Conservation (phyloP, 1,140 invertebrate genomes). For the Notospermus geniculatus region DNA sequence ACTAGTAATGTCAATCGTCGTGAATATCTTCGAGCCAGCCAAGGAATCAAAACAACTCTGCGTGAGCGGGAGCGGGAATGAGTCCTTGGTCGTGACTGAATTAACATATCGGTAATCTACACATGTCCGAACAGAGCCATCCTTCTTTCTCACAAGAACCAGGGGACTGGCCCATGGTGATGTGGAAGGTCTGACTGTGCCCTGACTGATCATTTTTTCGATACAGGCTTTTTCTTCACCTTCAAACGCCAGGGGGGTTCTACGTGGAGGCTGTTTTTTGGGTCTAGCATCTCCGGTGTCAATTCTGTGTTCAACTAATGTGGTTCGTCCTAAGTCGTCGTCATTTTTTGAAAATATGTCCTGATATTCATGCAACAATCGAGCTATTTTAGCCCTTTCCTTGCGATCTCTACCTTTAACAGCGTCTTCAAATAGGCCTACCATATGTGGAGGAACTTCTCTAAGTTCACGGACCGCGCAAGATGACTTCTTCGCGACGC, state of each 20-base stretch:
- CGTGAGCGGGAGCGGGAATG: slow-evolving; percentile 58
- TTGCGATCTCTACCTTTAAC: no score
- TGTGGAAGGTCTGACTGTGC: slow-evolving; percentile 12
- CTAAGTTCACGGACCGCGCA: no score
- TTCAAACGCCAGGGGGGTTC: neutral
- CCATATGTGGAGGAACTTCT: no score
- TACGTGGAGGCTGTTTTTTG: slow-evolving; percentile 8
- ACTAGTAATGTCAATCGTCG: slow-evolving; percentile 47
- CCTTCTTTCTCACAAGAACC: slow-evolving; percentile 4
- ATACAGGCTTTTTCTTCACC: neutral
- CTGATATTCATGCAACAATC: slow-evolving; percentile 8
- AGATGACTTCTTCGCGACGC: no score
- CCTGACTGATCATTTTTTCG: neutral
- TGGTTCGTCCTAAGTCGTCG: slow-evolving; percentile 13
- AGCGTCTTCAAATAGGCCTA: no score
- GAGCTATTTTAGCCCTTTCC: neutral
- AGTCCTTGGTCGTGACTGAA: slow-evolving; percentile 46
- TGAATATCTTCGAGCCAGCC: slow-evolving; percentile 45
- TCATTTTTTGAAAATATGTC: slow-evolving; percentile 13
- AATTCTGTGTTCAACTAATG: slow-evolving; percentile 13
- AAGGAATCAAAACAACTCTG: slow-evolving; percentile 52
- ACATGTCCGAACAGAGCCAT: slow-evolving; percentile 33
- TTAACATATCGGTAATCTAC: slow-evolving; percentile 59
- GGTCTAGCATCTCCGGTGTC: slow-evolving; percentile 14
- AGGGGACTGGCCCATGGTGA: slow-evolving; percentile 12